A percentile compares a stretch with the other conserved stretches of the same genome.
Evolutionary conservation across 2,797 vertebrate species (phyloP).

Genomic region (Pseudopleuronectes americanus): DNA sequence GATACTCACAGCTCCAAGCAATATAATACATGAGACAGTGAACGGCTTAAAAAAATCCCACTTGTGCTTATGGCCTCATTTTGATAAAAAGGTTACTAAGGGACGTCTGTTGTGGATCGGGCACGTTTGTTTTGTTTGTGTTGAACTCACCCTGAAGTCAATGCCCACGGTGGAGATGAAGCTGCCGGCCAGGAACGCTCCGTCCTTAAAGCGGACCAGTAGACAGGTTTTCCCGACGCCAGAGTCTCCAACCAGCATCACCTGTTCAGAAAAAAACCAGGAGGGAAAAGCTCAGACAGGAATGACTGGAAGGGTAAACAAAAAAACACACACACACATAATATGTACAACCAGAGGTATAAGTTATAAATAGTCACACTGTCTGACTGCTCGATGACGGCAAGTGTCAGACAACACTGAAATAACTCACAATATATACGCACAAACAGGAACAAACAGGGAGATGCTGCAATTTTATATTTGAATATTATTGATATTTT

Average conservation of each 20-base stretch:
- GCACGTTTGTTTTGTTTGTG: too few species aligned
- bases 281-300: not conserved
- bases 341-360: not conserved
- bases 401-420: too few species aligned
- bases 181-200: constrained; percentile 92
- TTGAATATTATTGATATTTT: constrained; percentile 13
- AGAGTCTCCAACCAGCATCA: constrained; percentile 89
- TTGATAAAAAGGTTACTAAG: too few species aligned
- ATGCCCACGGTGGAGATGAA: constrained; percentile 96
- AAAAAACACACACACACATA: not conserved
- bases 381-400: not conserved
- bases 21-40: constrained; percentile 28
- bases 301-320: constrained; percentile 1
- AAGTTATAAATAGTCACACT: not conserved
- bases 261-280: constrained; percentile 55
- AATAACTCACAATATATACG: not conserved
- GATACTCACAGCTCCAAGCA: constrained; percentile 39
- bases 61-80: not conserved
- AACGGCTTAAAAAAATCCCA: constrained; percentile 20
- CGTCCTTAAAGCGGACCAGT: constrained; percentile 92
- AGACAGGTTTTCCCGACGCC: constrained; percentile 94
- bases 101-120: too few species aligned
- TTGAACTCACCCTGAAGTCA: constrained; percentile 90
- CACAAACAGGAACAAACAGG: not conserved
- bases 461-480: not conserved